phyloP scores from a whole-genome alignment of 2,797 vertebrate genomes.

The Hippopotamyrus pictus region DNA sequence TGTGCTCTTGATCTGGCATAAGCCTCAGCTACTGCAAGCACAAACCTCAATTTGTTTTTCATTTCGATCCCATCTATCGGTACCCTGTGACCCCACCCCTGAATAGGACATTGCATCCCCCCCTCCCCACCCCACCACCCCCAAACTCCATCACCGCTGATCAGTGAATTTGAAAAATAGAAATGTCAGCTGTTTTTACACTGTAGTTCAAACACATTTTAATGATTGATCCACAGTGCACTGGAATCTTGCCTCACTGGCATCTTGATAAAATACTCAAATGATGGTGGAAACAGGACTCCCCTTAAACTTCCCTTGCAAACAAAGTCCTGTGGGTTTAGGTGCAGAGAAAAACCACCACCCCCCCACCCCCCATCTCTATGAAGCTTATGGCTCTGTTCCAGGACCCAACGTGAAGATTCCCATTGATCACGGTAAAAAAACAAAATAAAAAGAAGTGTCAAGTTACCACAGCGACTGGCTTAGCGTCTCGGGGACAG shows the following conservation, averaged over 20 bases:
- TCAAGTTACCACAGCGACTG: conserved; percentile 47
- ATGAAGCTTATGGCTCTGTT: conserved; percentile 18
- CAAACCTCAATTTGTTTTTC: not conserved
- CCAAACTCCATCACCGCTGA: no score
- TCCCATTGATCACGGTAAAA: conserved; percentile 43
- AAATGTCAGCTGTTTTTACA: not conserved
- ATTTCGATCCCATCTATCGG: not conserved
- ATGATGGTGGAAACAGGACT: not conserved
- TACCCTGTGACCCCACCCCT: not conserved
- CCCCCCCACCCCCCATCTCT: conserved; percentile 11
- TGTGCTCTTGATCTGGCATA: not conserved
- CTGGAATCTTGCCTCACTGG: not conserved
- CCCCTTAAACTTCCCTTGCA: not conserved
- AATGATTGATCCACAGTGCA: not conserved
- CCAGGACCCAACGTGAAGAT: conserved; percentile 35
- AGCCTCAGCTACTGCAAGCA: not conserved
- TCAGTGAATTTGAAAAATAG: not conserved
- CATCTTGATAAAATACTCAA: not conserved
- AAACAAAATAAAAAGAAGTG: conserved; percentile 40
- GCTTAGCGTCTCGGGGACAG: conserved; percentile 25
- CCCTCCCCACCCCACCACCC: not conserved
- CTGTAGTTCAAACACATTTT: not conserved
- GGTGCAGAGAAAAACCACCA: not conserved
- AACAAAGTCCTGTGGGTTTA: not conserved
- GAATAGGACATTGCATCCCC: not conserved